These are phyloP conservation scores for Nannobrachium achirus DNA, from an alignment of 2,113 vertebrate species.

Conservation along the genomic window DNA sequence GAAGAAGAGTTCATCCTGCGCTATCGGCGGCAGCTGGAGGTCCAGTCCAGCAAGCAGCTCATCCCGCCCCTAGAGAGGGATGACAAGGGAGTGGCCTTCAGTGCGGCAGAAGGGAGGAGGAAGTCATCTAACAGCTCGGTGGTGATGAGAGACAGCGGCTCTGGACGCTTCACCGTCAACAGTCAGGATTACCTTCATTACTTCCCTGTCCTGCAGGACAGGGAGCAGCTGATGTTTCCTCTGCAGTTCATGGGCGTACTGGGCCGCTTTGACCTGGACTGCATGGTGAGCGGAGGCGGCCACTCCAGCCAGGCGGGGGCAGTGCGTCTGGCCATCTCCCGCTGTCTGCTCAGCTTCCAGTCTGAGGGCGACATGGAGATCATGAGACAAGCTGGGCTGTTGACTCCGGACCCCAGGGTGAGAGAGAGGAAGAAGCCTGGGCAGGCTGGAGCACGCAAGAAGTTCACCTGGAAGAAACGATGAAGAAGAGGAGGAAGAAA, in stretches of 20 bases:
- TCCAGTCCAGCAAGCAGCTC: constrained; percentile 77
- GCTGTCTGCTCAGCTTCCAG: constrained; percentile 87
- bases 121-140: constrained; percentile 84
- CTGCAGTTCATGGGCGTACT: constrained; percentile 87
- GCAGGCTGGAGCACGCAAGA: constrained; percentile 89
- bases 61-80: constrained; percentile 83
- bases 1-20: constrained; percentile 83
- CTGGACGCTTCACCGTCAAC: constrained; percentile 85
- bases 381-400: constrained; percentile 84
- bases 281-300: constrained; percentile 87
- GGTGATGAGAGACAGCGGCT: constrained; percentile 82
- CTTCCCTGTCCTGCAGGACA: constrained; percentile 89
- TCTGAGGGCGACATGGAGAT: constrained; percentile 83
- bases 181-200: constrained; percentile 79
- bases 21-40: constrained; percentile 79
- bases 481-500: constrained; percentile 72
- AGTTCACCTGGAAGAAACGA: constrained; percentile 98
- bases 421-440: constrained; percentile 95
- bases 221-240: constrained; percentile 96
- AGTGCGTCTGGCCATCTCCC: constrained; percentile 87
- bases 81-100: constrained; percentile 87
- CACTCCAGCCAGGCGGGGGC: constrained; percentile 89
- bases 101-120: constrained; percentile 83
- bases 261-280: constrained; percentile 84
- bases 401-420: constrained; percentile 89